phyloP scores from a whole-genome alignment of 92 coral and sea anemone genomes.

The Pocillopora grandis region DNA sequence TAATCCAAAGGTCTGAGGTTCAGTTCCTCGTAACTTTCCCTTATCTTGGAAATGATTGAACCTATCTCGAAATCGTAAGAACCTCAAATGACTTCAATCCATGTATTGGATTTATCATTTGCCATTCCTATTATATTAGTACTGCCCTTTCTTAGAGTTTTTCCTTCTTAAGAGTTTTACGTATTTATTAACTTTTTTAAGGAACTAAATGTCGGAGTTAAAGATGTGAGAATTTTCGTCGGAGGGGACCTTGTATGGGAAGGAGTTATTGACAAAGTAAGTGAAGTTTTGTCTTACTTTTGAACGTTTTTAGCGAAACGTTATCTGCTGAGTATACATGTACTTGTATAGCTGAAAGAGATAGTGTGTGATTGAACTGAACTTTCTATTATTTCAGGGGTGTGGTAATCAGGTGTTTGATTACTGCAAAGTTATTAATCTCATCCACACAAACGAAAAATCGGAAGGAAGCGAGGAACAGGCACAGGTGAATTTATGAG shows the following conservation, averaged over 20 bases:
- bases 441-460: slow-evolving; percentile 22
- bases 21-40: too few species aligned
- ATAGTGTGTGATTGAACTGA: neutral
- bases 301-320: neutral
- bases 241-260: slow-evolving; percentile 91
- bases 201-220: slow-evolving; percentile 88
- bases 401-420: slow-evolving; percentile 99
- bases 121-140: too few species aligned
- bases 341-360: too few species aligned
- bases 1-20: too few species aligned
- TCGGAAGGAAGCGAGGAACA: slow-evolving; percentile 3
- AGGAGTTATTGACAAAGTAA: slow-evolving; percentile 91
- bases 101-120: too few species aligned
- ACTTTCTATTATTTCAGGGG: slow-evolving; percentile 56
- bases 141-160: too few species aligned
- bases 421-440: slow-evolving; percentile 75
- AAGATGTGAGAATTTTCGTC: slow-evolving; percentile 77
- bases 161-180: neutral
- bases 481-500: slow-evolving; percentile 4
- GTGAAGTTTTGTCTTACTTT: too few species aligned
- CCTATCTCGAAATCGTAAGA: too few species aligned
- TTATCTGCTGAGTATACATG: neutral
- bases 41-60: too few species aligned
- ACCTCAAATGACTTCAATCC: too few species aligned
- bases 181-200: slow-evolving; percentile 1